These are phyloP conservation scores for Coelogynopora nodosa DNA, from an alignment of 2,888 invertebrate genomes.

Conservation along the genomic window DNA sequence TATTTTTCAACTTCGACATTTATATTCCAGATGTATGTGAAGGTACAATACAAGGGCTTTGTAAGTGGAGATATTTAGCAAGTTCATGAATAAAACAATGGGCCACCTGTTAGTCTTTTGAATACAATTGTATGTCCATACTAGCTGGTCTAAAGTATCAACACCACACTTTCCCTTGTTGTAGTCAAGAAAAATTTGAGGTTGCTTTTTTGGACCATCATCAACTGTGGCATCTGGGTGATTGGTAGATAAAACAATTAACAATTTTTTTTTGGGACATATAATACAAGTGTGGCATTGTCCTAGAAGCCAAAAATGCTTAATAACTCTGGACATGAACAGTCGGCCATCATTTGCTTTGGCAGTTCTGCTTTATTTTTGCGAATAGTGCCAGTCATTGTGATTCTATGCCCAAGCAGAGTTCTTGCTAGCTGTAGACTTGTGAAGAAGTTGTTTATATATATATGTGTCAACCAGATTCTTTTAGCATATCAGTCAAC, in stretches of 20 bases:
- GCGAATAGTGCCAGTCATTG: not conserved
- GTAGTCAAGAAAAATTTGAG: not conserved
- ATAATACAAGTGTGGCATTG: not conserved
- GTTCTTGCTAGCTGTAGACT: not conserved
- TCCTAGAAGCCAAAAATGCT: not conserved
- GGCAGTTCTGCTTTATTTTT: not conserved
- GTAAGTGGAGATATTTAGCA: not conserved
- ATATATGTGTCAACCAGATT: not conserved
- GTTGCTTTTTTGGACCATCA: not conserved
- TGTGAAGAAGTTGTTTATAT: not conserved
- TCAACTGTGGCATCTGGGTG: not conserved
- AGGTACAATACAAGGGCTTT: not conserved
- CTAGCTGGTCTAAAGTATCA: not conserved
- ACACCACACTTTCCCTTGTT: not conserved
- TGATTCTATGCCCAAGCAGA: not conserved
- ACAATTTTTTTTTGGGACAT: not conserved
- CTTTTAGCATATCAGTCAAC: not conserved
- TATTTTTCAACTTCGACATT: not conserved
- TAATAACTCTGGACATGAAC: not conserved
- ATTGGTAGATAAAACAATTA: not conserved
- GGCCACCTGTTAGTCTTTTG: not conserved
- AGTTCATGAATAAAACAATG: not conserved
- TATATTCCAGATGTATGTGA: not conserved
- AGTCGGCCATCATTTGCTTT: not conserved
- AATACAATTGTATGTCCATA: not conserved